Percentiles rank a stretch among this genome's conserved stretches.
phyloP scores from a whole-genome alignment of 2,888 invertebrate species.

The Agrotis clavis region DNA sequence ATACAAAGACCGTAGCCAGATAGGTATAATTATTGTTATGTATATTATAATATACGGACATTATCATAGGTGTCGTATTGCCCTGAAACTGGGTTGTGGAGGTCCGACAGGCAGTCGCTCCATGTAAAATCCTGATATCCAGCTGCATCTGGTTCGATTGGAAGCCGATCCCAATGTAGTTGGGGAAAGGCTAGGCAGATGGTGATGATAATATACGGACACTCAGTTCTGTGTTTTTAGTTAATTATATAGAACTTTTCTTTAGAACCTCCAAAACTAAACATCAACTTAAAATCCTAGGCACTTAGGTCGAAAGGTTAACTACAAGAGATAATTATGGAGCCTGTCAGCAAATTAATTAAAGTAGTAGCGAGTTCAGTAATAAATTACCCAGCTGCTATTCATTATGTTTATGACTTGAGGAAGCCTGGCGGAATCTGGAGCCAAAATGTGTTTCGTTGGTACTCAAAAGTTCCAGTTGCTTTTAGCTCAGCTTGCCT shows the following conservation, averaged over 20 bases:
- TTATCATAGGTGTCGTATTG: too few species aligned
- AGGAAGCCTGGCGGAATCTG: too few species aligned
- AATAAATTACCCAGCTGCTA: neutral
- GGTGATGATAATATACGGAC: neutral
- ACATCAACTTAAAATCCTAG: neutral
- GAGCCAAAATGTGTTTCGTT: too few species aligned
- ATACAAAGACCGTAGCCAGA: slow-evolving; percentile 18
- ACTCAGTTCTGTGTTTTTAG: slow-evolving; percentile 1
- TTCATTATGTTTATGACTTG: neutral
- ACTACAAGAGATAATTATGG: neutral
- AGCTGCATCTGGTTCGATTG: too few species aligned
- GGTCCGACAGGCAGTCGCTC: too few species aligned
- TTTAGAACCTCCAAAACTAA: neutral
- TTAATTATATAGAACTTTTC: neutral
- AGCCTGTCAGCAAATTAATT: neutral
- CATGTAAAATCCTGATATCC: too few species aligned
- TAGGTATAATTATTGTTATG: slow-evolving; percentile 6
- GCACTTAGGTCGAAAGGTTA: neutral
- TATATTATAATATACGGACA: neutral
- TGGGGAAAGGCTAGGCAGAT: too few species aligned
- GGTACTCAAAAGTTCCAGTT: too few species aligned
- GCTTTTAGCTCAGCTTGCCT: too few species aligned
- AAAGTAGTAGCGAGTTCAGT: neutral
- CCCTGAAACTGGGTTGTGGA: too few species aligned
- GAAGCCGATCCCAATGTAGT: too few species aligned